Evolutionary conservation across 2,888 invertebrate species (phyloP).

Genomic region (Sphaeridia pumilis): DNA sequence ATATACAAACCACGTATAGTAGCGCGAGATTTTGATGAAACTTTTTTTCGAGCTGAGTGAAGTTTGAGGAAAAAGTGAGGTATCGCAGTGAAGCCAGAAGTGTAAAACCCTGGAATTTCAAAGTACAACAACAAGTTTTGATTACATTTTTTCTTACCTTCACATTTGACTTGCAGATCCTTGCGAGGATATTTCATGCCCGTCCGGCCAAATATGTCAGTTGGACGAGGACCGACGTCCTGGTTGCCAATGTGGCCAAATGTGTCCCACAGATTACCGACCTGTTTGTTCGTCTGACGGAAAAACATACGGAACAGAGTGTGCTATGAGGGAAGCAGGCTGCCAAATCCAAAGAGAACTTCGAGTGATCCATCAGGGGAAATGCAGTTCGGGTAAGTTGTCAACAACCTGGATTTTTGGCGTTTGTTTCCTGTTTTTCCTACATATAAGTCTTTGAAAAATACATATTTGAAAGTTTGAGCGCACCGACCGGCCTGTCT

Average conservation of each 20-base stretch:
- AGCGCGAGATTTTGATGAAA: too few species aligned
- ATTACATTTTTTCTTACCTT: neutral
- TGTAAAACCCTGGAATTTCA: neutral
- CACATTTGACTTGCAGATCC: constrained; percentile 56
- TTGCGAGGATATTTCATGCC: constrained; percentile 64
- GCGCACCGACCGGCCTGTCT: too few species aligned
- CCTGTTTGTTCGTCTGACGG: constrained; percentile 25
- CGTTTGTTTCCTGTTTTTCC: too few species aligned
- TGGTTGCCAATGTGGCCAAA: constrained; percentile 59
- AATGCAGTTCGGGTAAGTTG: constrained; percentile 68
- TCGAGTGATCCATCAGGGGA: constrained; percentile 66
- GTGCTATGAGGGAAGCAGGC: constrained; percentile 62
- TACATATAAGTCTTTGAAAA: too few species aligned
- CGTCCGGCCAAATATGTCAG: constrained; percentile 68
- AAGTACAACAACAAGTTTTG: too few species aligned
- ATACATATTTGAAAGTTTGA: too few species aligned
- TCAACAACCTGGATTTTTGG: too few species aligned
- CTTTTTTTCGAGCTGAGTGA: too few species aligned
- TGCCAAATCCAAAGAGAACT: constrained; percentile 62
- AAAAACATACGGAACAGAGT: constrained; percentile 69
- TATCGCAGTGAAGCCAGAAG: too few species aligned
- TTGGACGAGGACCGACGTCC: constrained; percentile 65
- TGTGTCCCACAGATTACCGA: constrained; percentile 46
- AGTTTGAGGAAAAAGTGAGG: too few species aligned
- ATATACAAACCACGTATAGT: too few species aligned